Base-by-base conservation (phyloP, 2,888 invertebrate species). In the Lasioglossum oenotherae region DNA sequence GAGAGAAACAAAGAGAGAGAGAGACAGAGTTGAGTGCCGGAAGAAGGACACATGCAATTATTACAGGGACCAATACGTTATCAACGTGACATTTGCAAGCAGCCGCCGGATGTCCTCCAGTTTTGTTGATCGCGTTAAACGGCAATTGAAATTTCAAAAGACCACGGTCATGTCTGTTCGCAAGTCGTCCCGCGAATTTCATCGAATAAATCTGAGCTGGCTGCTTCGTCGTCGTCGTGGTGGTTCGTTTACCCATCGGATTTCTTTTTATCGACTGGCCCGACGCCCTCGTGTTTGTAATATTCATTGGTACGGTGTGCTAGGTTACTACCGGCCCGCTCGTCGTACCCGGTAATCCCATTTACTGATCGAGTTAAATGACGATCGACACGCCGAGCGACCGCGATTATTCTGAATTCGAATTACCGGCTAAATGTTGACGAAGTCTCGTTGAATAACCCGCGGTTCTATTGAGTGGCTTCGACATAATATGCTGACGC, bases 61-160 rank as follows among this genome's bases (percentile, higher is more conserved):
- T 88, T 86, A 81, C 27, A 49, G 71, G 46, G 60, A 4, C 27
- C 53, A 88, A 86, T 88, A 86, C 82, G 82, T 81, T 88, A 88
- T 88, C 86, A 88, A 86, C 86, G 81, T 41, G 86, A 85, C 89
- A 82, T 86, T 82, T 87, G 84, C 84, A 81, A 82, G 77, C 85
- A 67, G 57, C 23, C 8, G 31, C 31, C 71, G 38, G 82, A 82
- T 85, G 71, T 35, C 8, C 12, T 23, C 74, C 67, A 73, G 53
- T 53, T 74, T 80, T 75, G 71, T 67, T 67, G 81, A 85, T 88
- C 74, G 80, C 85, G 83, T 80, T 71, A 60, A 74, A 67, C 69
- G 80, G 41, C 79, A 78, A 77, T 67, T 75, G 74, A 57, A 75
- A 72, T 82, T 60, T 78, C 44, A 44, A 82, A 78, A 69, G 87